These are phyloP conservation scores for Phataginus tetradactyla DNA, from an alignment of 2,797 vertebrate species.

Conservation along the genomic window DNA sequence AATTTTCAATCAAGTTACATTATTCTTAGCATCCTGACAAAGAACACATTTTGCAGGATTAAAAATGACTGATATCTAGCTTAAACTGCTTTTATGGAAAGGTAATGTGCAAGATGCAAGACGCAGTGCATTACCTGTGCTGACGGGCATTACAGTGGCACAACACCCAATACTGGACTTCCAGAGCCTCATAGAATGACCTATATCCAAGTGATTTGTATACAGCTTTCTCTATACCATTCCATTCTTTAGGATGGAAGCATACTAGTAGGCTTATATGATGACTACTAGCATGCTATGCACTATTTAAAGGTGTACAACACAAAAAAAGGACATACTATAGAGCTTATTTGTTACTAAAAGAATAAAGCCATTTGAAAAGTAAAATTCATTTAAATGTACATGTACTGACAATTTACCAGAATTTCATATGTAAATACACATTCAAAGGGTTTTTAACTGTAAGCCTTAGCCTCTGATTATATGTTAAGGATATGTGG, in stretches of 20 bases:
- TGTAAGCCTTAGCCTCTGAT: background rate
- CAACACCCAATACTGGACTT: background rate
- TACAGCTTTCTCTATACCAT: background rate
- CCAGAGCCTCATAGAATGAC: background rate
- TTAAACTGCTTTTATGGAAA: background rate
- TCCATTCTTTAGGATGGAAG: background rate
- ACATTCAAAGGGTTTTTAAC: background rate
- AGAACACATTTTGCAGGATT: background rate
- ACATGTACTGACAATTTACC: background rate
- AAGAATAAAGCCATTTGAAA: background rate
- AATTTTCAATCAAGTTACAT: background rate
- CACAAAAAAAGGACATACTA: background rate
- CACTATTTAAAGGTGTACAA: background rate
- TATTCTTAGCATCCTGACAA: background rate
- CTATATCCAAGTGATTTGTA: background rate
- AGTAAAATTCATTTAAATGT: background rate
- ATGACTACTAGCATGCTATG: background rate
- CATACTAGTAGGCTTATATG: background rate
- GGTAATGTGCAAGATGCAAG: background rate
- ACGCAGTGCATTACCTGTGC: background rate
- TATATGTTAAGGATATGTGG: background rate
- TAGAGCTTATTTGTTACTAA: background rate
- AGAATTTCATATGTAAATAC: background rate
- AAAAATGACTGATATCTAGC: background rate
- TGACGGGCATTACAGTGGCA: background rate